Evolutionary conservation across 2,797 vertebrate species (phyloP), one percentile per base, ranked within the genome.

Genomic region (Rousettus madagascariensis): DNA sequence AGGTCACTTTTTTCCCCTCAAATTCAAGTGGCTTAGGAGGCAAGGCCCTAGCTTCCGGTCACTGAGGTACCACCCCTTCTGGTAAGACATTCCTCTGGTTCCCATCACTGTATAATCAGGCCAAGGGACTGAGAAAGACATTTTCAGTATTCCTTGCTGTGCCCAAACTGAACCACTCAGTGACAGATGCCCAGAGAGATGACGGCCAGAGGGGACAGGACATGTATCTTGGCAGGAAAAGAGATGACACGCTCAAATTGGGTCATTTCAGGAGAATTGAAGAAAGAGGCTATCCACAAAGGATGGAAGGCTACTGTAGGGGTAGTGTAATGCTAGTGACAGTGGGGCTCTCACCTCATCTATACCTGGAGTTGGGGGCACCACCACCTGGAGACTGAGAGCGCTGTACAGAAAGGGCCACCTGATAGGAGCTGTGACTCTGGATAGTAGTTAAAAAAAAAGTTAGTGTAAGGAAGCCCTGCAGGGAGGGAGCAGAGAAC

Each of bases 1-100:
- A 95, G 95, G 95, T 93, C 94, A 95, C 16, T 68, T 53, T 95
- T 79, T 92, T 38, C 79, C 82, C 91, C 86, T 88, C 41, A 57
- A 53, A 91, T 87, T 85, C 38, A 94, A 97, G 92, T 66, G 57
- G 63, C 77, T 92, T n/a, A 28, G 41, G 82, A 96, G 74, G 59
- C 87, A 59, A 78, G 49, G 41, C 71, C 78, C 46, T 26, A 24
- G 41, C 57, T 97, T 92, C 95, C 4, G 0, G 84, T 82, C 85
- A 65, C 49, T 1, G n/a, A 90, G 85, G 53, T 33, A 28, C 95
- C 38, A 4, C 78, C 69, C 82, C 43, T 95, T 93, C 59, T 91
- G 19, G 13, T 87, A 95, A 95, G 92, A 55, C 17, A 41, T 66
- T 83, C 68, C 65, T 89, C 65, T 72, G 69, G 20, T 95, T 96